phyloP scores from a whole-genome alignment of 2,888 invertebrate genomes.

The Calameuta idolon region DNA sequence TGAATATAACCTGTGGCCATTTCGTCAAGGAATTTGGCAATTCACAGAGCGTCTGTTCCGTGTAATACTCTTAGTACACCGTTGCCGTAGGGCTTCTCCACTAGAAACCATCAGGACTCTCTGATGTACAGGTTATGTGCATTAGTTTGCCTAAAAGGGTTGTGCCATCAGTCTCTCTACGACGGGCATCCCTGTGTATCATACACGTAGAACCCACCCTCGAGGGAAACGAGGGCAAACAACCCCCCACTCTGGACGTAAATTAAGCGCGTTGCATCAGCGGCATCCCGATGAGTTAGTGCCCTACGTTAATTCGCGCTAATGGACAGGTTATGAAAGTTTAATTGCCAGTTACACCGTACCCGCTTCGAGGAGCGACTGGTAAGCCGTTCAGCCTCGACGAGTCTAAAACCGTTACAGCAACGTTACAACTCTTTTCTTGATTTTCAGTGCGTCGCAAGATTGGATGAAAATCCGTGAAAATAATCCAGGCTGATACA shows the following conservation, averaged over 20 bases:
- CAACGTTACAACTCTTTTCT: neutral
- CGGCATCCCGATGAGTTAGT: conserved; percentile 48
- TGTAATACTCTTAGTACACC: neutral
- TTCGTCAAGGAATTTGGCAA: neutral
- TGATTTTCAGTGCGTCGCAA: neutral
- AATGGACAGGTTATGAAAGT: conserved; percentile 55
- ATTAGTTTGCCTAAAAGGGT: conserved; percentile 64
- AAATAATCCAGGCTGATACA: neutral
- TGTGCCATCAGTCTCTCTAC: conserved; percentile 60
- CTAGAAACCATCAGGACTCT: neutral
- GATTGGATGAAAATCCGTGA: neutral
- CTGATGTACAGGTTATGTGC: conserved; percentile 30
- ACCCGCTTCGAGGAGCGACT: neutral
- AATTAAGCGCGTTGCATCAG: conserved; percentile 52
- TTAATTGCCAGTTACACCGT: conserved; percentile 42
- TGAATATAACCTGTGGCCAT: neutral
- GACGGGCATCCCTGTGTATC: conserved; percentile 6
- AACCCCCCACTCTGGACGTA: conserved; percentile 35
- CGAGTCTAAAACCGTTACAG: neutral
- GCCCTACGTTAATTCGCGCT: conserved; percentile 49
- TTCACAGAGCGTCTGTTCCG: neutral
- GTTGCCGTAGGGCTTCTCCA: neutral
- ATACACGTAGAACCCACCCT: conserved; percentile 23
- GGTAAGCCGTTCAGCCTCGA: neutral
- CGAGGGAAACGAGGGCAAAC: conserved; percentile 39